Conservation (phyloP, 2,888 invertebrate species). For the Dicycla oo region DNA sequence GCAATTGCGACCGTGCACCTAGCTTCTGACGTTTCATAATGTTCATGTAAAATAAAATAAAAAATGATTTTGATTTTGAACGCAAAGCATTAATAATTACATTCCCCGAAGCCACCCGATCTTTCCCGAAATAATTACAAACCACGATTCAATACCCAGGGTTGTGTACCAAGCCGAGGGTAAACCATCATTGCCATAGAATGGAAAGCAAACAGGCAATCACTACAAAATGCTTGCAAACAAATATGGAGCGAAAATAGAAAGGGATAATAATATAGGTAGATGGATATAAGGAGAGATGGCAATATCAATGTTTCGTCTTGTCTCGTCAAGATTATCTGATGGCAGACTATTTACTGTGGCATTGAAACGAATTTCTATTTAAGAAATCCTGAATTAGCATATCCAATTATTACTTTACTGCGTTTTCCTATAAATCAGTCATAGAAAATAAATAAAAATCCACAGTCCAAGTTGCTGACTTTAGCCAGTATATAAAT, state of each 20-base stretch:
- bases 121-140: constrained; percentile 41
- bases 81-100: constrained; percentile 30
- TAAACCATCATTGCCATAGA: constrained; percentile 27
- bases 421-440: neutral
- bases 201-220: constrained; percentile 50
- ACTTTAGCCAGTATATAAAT: neutral
- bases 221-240: constrained; percentile 13
- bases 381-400: neutral
- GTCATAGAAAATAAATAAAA: neutral
- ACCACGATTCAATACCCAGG: constrained; percentile 19
- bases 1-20: no score
- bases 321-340: neutral
- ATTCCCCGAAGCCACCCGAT: constrained; percentile 27
- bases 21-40: no score
- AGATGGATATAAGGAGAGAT: no score
- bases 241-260: constrained; percentile 27
- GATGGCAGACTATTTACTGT: no score
- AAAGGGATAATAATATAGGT: neutral
- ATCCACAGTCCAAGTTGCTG: neutral
- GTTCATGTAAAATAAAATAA: no score
- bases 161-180: constrained; percentile 8
- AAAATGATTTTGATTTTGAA: no score
- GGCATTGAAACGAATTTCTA: no score
- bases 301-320: neutral
- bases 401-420: neutral